Evolutionary conservation across 2,797 vertebrate species (phyloP).

Genomic region (Aselliscus stoliczkanus): DNA sequence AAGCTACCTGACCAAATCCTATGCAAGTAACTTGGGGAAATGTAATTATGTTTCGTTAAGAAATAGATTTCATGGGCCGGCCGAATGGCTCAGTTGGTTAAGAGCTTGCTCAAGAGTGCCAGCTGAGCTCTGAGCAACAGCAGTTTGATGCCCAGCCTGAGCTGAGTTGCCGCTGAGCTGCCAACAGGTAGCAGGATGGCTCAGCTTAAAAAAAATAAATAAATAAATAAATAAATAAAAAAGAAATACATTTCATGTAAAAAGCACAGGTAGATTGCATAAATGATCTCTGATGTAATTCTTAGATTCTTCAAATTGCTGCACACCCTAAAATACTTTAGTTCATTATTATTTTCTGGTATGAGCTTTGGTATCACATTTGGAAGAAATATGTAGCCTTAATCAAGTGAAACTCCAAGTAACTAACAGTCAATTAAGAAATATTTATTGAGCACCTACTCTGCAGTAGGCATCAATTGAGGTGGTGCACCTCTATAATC

Average conservation of each 20-base stretch:
- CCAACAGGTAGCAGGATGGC: too few species aligned
- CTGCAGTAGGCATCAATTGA: background rate
- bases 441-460: background rate
- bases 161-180: too few species aligned
- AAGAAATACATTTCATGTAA: background rate
- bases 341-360: background rate
- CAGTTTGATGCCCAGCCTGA: too few species aligned
- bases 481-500: background rate
- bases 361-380: background rate
- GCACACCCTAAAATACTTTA: background rate
- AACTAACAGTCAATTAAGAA: background rate
- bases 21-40: background rate
- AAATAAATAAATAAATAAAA: too few species aligned
- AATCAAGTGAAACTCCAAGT: background rate
- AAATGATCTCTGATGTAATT: background rate
- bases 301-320: background rate
- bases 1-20: background rate
- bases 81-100: too few species aligned
- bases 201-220: too few species aligned
- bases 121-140: too few species aligned
- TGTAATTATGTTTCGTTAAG: background rate
- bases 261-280: background rate
- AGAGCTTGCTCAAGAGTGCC: too few species aligned
- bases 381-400: background rate
- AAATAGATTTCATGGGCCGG: background rate